Base-by-base conservation (phyloP, 2,888 invertebrate species). In the Lasioglossum oenotherae region DNA sequence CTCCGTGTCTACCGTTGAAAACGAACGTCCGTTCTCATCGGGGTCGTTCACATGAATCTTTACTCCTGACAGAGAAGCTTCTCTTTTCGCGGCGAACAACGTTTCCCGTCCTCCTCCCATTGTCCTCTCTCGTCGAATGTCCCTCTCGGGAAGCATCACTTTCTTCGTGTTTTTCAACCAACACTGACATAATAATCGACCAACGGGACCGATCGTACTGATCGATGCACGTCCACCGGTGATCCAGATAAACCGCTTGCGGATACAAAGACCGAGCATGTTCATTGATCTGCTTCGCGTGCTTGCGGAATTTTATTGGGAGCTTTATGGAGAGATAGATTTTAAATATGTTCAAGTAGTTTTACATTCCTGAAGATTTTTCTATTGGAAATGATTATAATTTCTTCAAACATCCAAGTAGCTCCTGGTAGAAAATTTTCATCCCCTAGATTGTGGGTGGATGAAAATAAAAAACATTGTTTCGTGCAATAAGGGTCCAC, bases 21-120 rank as follows among this genome's bases (percentile, higher is more conserved):
- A 89, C 86, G 90, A 91, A 87, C 80, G 89, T 89, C 69, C 23
- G 88, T 87, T 88, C 82, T 69, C 82, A 78, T 80, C 78, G 82
- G 80, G 80, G 77, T 76, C 81, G 77, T 85, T 82, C 86, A 78
- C 85, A 82, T 49, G 74, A 76, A 69, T 71, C n/a, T 74, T 80
- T 85, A 77, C 49, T 67, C 67, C 16, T 19, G 16, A 31, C 67
- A 8, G 23, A 53, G 31, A 35, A 16, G 67, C 69, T 69, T 27
- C 72, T 35, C n/a, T 14, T 27, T n/a, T 46, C 19, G 12, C 31
- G 41, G 14, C 53, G 35, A 27, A 74, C 38, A 41, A 35, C 38
- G 38, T 38, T 53, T 31, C 38, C 49, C 41, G 14, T 23, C 31
- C 44, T 46, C 23, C 41, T 60, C 27, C 44, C 14, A 71, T 78